Conservation (phyloP, 2,113 vertebrate species). For the Oceanodroma tethys region DNA sequence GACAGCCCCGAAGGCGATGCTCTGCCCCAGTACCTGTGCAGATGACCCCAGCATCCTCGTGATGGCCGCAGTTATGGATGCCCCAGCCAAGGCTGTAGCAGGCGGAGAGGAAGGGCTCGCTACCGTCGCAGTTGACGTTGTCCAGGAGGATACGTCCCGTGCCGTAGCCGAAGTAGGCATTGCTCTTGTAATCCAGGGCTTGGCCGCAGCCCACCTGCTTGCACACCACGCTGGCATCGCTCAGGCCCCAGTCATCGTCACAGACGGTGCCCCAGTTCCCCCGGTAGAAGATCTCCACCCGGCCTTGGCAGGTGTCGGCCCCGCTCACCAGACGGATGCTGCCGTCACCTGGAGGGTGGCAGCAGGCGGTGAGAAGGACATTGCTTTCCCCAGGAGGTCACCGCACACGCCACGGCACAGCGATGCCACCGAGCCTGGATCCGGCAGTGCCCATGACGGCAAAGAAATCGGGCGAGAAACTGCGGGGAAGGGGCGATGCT, state of each 20-base stretch:
- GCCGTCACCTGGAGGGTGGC: slow-evolving; percentile 80
- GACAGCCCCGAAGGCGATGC: not conserved
- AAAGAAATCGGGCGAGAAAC: accelerated
- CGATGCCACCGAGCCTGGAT: accelerated
- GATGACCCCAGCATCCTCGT: slow-evolving; percentile 90
- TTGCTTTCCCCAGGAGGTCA: not conserved
- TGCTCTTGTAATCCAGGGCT: slow-evolving; percentile 79
- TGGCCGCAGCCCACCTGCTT: slow-evolving; percentile 85
- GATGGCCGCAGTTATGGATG: slow-evolving; percentile 94
- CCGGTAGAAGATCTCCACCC: slow-evolving; percentile 89
- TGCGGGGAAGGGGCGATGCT: accelerated
- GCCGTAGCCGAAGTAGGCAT: slow-evolving; percentile 89
- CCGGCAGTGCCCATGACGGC: accelerated
- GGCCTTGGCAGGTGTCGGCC: slow-evolving; percentile 80
- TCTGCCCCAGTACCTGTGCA: slow-evolving; percentile 77
- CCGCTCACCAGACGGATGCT: slow-evolving; percentile 84
- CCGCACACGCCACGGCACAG: accelerated
- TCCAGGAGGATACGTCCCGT: slow-evolving; percentile 88
- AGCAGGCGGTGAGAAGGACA: accelerated
- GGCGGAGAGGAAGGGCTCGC: slow-evolving; percentile 73
- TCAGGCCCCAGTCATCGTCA: slow-evolving; percentile 90
- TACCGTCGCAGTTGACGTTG: slow-evolving; percentile 88
- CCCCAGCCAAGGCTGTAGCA: slow-evolving; percentile 93
- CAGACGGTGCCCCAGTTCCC: slow-evolving; percentile 94
- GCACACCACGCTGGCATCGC: slow-evolving; percentile 87